Evolutionary conservation across 2,888 invertebrate genomes (phyloP).

Genomic region (Xylocampa areola): DNA sequence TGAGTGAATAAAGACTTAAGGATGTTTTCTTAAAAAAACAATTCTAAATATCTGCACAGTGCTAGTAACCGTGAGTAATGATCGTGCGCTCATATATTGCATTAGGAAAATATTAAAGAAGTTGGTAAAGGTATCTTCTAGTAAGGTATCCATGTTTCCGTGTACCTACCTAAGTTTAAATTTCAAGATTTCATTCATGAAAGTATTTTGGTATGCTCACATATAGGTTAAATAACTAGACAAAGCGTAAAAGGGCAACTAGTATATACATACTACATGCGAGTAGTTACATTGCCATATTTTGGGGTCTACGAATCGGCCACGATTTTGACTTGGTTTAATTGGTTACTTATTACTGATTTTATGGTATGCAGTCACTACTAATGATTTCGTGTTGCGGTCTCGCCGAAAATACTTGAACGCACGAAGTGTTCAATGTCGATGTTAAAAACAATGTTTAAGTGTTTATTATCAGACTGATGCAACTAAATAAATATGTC

Average conservation of each 20-base stretch:
- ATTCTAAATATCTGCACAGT: too few species aligned
- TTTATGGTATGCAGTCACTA: conserved; percentile 53
- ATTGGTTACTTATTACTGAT: conserved; percentile 59
- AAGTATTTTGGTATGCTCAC: too few species aligned
- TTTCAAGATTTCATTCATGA: too few species aligned
- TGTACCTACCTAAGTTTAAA: too few species aligned
- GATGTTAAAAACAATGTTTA: conserved; percentile 20
- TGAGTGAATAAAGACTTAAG: too few species aligned
- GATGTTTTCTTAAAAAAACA: too few species aligned
- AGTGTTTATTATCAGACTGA: neutral
- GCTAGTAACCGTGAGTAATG: too few species aligned
- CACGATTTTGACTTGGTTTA: conserved; percentile 42
- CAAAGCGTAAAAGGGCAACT: conserved; percentile 37
- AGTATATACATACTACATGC: conserved; percentile 20
- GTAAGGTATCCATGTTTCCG: too few species aligned
- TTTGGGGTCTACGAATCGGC: conserved; percentile 21
- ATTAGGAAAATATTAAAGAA: too few species aligned
- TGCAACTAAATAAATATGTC: neutral
- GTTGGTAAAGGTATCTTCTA: too few species aligned
- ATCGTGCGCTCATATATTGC: too few species aligned
- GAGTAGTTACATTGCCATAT: too few species aligned
- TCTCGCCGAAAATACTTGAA: conserved; percentile 43
- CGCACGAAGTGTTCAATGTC: conserved; percentile 56
- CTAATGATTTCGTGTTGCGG: conserved; percentile 46
- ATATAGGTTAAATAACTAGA: neutral